Evolutionary conservation across 2,888 invertebrate species (phyloP), one percentile per base, ranked within the genome.

Genomic region (Venusia cambrica): DNA sequence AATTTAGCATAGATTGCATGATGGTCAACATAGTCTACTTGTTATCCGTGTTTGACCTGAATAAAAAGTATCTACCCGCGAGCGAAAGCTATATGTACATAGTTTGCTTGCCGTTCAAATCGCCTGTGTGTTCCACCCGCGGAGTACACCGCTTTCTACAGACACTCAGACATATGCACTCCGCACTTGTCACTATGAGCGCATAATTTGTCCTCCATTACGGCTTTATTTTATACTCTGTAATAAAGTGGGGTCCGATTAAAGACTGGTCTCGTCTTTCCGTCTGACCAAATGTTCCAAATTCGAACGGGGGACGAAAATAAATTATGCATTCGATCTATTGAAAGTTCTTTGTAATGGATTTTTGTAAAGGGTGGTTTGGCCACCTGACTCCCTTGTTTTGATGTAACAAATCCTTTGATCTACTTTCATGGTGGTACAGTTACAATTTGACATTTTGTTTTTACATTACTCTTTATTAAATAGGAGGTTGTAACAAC

Each of bases 121-220:
- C 1, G 2, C 0, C 61, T 20, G 63, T 79, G 56, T 66, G 72
- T 73, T 51, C n/a, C 43, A 17, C 29, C 31, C 16, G 28, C 5
- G 32, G 33, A 37, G 27, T 28, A 46, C 21, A 42, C 28, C 77
- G 68, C 67, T 84, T 79, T 60, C 61, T 70, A 46, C 73, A 73
- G 73, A 85, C 85, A 83, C 84, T 64, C 62, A 69, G 83, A 70
- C 87, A 84, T 84, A 85, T 84, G 85, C 57, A 75, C 60, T 37
- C 59, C 61, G 77, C 84, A 85, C 84, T 84, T 85, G 85, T 80
- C 77, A 68, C 64, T 56, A 53, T 58, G 53, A 51, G 53, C 67
- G 73, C 74, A 78, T 85, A 84, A 87, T 87, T 85, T 81, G 83
- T 80, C 60, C 75, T 73, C 84, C 73, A 85, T 85, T 84, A 85